Evolutionary conservation across 2,888 invertebrate species (phyloP), one percentile per base, ranked within the genome.

Genomic region (Deladenus siricidicola): DNA sequence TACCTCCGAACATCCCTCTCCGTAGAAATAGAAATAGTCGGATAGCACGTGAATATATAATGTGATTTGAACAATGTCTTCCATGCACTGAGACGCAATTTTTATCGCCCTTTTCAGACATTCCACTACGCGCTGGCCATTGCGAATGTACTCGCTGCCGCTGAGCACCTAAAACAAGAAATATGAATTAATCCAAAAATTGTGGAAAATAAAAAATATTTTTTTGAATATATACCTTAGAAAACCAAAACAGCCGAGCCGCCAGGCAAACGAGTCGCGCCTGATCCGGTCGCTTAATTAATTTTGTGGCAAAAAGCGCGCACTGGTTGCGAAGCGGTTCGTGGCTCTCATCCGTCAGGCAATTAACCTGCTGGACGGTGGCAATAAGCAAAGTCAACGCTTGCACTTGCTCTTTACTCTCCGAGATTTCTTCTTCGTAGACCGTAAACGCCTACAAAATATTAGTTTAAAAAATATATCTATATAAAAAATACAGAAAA

Each of bases 371-470:
- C 80, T 96, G 92, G 69, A 96, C 87, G 0, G 94, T 92, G 45
- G 90, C 92, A 62, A 93, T 90, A 58, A 98, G 90, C 34, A 96
- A 83, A 0, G 91, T 91, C 58, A 98, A 91, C 44, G 94, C 93
- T 0, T 93, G 90, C 63, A 96, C 81, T 80, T 98, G 96, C 1
- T 93, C 90, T 80, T 92, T 92, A 59, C 91, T 91, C 80, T 96
- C 96, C 1, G 90, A 90, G 75, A 98, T 90, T 82, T 96, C 96
- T 80, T 98, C 98, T 80, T 98, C 96, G 80, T 96, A 98, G 57
- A 98, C 81, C 0, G 93, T 90, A 82, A 98, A 96, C 0, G 94
- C 91, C 83, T 88, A 83, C 1, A 78, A 17, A 17, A 43, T 17
- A 52, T 23, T 2, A 54, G 23, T 28, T 10, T 54, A 1, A 53